Conservation (phyloP, 2,797 vertebrate species). For the Dendrocincla fuliginosa region DNA sequence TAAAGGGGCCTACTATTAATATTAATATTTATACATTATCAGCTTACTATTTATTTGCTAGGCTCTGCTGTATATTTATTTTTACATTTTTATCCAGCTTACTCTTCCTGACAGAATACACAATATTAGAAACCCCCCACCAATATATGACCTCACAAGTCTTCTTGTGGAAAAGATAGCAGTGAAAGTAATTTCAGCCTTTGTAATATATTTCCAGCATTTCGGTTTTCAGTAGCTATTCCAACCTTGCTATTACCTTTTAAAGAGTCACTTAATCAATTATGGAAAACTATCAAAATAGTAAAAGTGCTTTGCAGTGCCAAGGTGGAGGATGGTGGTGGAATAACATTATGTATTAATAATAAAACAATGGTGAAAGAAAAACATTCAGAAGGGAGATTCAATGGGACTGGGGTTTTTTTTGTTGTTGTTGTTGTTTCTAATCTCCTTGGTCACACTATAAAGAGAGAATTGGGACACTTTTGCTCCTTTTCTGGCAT, state of each 20-base stretch:
- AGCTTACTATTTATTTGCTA: neutral
- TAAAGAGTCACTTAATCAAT: neutral
- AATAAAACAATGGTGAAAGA: conserved; percentile 18
- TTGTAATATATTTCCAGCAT: neutral
- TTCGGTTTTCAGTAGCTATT: neutral
- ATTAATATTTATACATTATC: neutral
- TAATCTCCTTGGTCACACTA: neutral
- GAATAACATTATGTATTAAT: conserved; percentile 15
- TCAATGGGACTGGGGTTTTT: neutral
- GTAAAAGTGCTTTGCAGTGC: neutral
- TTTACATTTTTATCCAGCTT: neutral
- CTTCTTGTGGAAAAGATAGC: neutral
- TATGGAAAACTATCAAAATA: conserved; percentile 6
- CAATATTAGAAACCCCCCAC: neutral
- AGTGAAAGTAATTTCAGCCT: neutral
- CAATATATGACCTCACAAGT: neutral
- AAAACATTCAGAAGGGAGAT: neutral
- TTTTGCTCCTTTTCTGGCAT: neutral
- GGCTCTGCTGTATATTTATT: neutral
- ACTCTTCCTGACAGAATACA: neutral
- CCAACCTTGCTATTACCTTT: neutral
- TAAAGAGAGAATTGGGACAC: neutral
- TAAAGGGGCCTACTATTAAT: neutral
- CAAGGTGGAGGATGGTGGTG: neutral
- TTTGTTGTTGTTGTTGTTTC: neutral